Evolutionary conservation across 30 jellyfish, hydroid and myxozoan genomes (phyloP).

Genomic region (Kudoa iwatai): DNA sequence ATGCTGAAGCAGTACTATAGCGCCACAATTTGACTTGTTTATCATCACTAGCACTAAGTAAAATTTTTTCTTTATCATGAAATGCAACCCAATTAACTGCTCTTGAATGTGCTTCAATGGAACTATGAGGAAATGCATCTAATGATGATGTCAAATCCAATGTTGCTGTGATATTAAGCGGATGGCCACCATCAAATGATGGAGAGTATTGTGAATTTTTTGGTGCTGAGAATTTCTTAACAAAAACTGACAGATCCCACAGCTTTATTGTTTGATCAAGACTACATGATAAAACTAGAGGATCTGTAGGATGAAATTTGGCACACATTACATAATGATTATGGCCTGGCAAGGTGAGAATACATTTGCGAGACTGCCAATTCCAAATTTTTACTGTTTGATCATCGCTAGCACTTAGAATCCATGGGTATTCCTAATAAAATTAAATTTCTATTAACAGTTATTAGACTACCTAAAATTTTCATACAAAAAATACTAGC

Average conservation of each 20-base stretch:
- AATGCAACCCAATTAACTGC: constrained; percentile 92
- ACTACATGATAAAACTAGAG: constrained; percentile 39
- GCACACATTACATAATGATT: constrained; percentile 93
- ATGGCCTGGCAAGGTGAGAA: constrained; percentile 61
- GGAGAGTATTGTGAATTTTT: not conserved
- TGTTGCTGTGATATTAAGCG: too few relatives aligned
- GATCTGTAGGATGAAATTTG: constrained; percentile 56
- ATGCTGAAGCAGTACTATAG: constrained; percentile 48
- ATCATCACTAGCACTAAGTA: constrained; percentile 86
- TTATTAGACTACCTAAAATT: too few relatives aligned
- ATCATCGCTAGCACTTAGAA: constrained; percentile 56
- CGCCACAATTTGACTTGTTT: constrained; percentile 72
- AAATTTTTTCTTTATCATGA: constrained; percentile 59
- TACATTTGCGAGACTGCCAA: constrained; percentile 79
- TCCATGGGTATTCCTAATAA: constrained; percentile 69
- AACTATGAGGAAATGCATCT: too few relatives aligned
- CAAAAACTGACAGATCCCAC: constrained; percentile 43
- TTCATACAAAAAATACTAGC: too few relatives aligned
- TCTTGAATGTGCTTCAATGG: too few relatives aligned
- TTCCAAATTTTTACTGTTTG: constrained; percentile 64
- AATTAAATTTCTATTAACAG: too few relatives aligned
- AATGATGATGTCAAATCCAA: constrained; percentile 1
- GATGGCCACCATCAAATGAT: not conserved
- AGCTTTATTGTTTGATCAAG: constrained; percentile 72
- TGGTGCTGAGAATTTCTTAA: not conserved